Base-by-base conservation (phyloP, 2,797 vertebrate species). In the Labroides dimidiatus region DNA sequence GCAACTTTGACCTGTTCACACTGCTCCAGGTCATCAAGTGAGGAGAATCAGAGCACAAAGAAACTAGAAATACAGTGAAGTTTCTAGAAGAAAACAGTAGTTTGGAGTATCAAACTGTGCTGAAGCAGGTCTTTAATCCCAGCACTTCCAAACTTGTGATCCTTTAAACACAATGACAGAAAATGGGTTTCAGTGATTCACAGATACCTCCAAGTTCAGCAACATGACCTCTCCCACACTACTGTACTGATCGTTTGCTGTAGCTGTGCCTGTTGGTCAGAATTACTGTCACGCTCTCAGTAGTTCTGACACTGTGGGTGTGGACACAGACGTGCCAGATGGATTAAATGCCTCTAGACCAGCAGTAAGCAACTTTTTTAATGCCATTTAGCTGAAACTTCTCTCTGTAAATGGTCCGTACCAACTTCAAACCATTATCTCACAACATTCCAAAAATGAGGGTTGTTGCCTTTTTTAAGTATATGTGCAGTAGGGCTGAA, bases 301-400 rank as follows among this genome's bases (percentile, higher is more conserved):
- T 56, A 57, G 20, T 33, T 14, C 65, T 57, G 54, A 55, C 62
- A 52, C 43, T 49, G 20, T 70, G 72, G 77, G 48, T 80, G 79
- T 79, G 69, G 74, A 43, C 61, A 44, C 58, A 53, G 72, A 70
- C 4, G n/a, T 75, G 57, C 66, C 68, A 53, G 19, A 0, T 21
- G 63, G 63, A 69, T 80, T 64, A 67, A 58, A 64, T 50, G 17
- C 14, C 70, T 20, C 4, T 10, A 42, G 17, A 20, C 36, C 16
- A 42, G 23, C 57, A 56, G 47, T 37, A 42, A 39, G 30, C 30
- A 33, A 33, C 8, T 14, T 2, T 39, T 39, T 39, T 44, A 33
- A 20, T 51, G 52, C 8, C 42, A 57, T 33, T 27, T 6, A 30
- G 12, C 51, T 52, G 42, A 21, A 37, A 50, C 23, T 24, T 9